Evolutionary conservation across 2,113 vertebrate species (phyloP), one percentile per base, ranked within the genome.

Genomic region (Stictonetta naevosa): DNA sequence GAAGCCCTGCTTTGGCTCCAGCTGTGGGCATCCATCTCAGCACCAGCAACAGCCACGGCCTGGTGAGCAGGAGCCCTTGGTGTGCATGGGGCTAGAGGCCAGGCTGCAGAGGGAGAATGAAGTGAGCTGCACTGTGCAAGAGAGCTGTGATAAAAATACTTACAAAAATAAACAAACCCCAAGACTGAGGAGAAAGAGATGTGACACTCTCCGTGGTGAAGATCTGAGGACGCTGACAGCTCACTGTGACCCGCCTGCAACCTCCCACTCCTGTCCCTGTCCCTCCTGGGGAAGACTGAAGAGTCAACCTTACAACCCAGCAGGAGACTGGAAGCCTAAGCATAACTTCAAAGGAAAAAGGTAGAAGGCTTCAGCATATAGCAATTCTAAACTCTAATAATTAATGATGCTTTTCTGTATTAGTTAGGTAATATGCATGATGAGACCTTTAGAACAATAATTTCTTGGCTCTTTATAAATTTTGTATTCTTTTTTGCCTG

Each of bases 221-320:
- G 46, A 84, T 26, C 15, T 62, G 20, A 62, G 33, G 13, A 18
- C 53, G 38, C 29, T 73, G 67, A 38, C 38, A 77, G 38, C 29
- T 93, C 50, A 8, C 53, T 60, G 25, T 82, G 52, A 9, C 48
- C 20, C 17, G 5, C 2, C 34, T 52, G 8, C 12, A 56, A 48
- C 12, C 31, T 76, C 16, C 38, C 34, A 86, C 6, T 10, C 13
- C 4, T 0, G 0, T 50, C 19, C 31, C 10, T 83, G 0, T 52
- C 16, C 28, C 8, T 84, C 53, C 40, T 56, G 25, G 75, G 62
- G 31, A 77, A 34, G 38, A 22, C 21, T 5, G 2, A 53, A 81
- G 36, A 56, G 56, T 60, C 62, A 59, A 4, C 6, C 48, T 29
- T 8, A 29, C 18, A 38, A 56, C 53, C 5, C 38, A 68, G 16